These are phyloP conservation scores for Drepana arcuata DNA, from an alignment of 1,140 invertebrate genomes.

Conservation along the genomic window DNA sequence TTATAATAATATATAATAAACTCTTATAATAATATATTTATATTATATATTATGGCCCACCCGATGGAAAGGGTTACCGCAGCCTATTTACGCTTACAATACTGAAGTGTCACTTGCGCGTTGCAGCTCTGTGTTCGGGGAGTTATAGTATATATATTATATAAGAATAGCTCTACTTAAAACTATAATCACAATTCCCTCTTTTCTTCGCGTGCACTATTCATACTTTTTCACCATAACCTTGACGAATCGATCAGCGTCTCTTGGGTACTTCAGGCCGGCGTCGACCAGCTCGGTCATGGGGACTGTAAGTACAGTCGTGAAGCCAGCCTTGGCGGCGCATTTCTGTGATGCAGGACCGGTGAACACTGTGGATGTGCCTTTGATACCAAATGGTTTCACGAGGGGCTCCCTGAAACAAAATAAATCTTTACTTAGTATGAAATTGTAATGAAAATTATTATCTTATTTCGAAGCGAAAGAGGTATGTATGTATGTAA, in stretches of 20 bases:
- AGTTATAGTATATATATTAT: no score
- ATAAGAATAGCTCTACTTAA: background rate
- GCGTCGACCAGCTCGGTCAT: slow-evolving; percentile 28
- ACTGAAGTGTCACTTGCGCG: no score
- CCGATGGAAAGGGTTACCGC: no score
- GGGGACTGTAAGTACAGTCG: slow-evolving; percentile 12
- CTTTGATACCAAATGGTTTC: slow-evolving; percentile 24
- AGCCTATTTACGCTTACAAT: no score
- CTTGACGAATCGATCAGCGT: slow-evolving; percentile 29
- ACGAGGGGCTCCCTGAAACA: slow-evolving; percentile 31
- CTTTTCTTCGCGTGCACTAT: background rate
- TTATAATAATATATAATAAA: no score
- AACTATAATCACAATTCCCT: slow-evolving; percentile 1
- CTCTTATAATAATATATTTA: no score
- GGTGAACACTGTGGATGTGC: slow-evolving; percentile 41
- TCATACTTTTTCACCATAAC: slow-evolving; percentile 41
- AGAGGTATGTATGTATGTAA: no score
- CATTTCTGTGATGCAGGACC: slow-evolving; percentile 42
- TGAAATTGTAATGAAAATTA: no score
- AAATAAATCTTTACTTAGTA: no score
- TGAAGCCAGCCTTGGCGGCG: slow-evolving; percentile 29
- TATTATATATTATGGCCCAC: no score
- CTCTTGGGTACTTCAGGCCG: slow-evolving; percentile 33
- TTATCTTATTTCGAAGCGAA: no score
- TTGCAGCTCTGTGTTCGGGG: no score